Conservation (phyloP, 2,888 invertebrate genomes). For the Cephus sareptanus region DNA sequence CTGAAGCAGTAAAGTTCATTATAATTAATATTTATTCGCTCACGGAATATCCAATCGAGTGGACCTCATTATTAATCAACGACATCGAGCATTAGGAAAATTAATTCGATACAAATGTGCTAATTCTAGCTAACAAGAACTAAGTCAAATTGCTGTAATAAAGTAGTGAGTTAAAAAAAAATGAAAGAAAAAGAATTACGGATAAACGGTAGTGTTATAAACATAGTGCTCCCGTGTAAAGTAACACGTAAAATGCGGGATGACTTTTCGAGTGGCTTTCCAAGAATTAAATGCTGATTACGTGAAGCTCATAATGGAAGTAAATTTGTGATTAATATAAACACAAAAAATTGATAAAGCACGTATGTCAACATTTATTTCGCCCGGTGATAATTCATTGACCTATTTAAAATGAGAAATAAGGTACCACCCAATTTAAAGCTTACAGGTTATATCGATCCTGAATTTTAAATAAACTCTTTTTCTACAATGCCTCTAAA, state of each 20-base stretch:
- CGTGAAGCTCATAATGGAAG: background rate
- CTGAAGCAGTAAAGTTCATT: slow-evolving; percentile 7
- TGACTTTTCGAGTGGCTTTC: background rate
- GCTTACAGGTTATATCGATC: background rate
- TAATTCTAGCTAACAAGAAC: background rate
- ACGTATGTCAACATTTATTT: background rate
- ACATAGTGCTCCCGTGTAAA: background rate
- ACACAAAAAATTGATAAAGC: background rate
- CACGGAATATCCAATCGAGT: background rate
- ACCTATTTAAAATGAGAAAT: background rate
- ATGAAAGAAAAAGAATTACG: background rate
- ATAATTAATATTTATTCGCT: background rate
- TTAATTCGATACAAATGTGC: background rate
- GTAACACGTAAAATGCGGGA: background rate
- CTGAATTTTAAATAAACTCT: background rate
- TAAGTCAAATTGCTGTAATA: background rate
- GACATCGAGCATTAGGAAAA: background rate
- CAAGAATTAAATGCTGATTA: background rate
- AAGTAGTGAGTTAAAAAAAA: background rate
- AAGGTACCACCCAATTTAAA: background rate
- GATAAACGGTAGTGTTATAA: background rate
- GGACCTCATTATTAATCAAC: background rate
- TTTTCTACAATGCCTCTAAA: background rate
- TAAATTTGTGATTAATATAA: background rate
- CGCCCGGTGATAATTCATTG: background rate